phyloP scores from a whole-genome alignment of 2,113 vertebrate genomes.

The Hemiprocne comata region DNA sequence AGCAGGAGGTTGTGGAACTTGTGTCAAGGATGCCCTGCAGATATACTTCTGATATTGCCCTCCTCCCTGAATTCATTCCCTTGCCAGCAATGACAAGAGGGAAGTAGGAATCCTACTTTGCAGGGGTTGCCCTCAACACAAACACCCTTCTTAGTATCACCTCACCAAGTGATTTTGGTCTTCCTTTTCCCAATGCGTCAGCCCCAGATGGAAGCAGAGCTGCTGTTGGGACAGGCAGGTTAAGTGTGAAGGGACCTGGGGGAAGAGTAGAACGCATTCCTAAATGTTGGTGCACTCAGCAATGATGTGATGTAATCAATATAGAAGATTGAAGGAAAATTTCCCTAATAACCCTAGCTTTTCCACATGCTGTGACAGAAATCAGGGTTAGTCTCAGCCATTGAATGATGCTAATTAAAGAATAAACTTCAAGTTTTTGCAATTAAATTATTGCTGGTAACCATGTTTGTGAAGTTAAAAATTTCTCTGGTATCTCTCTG shows the following conservation, averaged over 20 bases:
- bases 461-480: background rate
- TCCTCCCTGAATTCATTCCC: background rate
- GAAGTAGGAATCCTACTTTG: background rate
- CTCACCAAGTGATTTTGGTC: background rate
- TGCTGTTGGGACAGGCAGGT: background rate
- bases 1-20: background rate
- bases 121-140: background rate
- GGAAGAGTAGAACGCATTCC: background rate
- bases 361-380: background rate
- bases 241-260: background rate
- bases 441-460: background rate
- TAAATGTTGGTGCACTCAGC: background rate
- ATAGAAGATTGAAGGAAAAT: background rate
- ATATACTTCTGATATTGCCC: background rate
- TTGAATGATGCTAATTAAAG: background rate
- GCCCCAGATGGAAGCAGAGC: background rate
- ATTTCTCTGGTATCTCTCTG: background rate
- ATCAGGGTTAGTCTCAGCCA: background rate
- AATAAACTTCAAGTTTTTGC: background rate
- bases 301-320: rapidly evolving
- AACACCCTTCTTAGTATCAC: background rate
- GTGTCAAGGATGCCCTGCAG: background rate
- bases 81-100: background rate
- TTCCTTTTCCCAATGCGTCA: background rate
- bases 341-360: background rate